A percentile compares a stretch with the other conserved stretches of the same genome.
Conservation (phyloP, 35 echinoderm and acorn worm species). For the Stichopus chloronotus region DNA sequence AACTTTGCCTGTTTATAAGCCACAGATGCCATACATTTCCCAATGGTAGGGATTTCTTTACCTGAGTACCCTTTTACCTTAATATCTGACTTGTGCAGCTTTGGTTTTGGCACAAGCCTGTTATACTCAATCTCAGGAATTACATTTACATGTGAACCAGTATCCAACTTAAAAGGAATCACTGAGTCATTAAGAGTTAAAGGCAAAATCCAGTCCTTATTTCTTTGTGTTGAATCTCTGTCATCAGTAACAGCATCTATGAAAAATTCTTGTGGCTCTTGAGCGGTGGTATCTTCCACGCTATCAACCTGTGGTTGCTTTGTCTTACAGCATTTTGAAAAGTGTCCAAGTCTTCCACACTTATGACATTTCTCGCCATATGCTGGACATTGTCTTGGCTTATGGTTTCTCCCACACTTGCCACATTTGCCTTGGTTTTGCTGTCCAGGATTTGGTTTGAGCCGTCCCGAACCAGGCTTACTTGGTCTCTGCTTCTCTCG, state of each 20-base stretch:
- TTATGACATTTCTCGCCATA: slow-evolving; percentile 12
- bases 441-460: not conserved
- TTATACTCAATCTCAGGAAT: slow-evolving; percentile 51
- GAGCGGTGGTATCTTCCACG: slow-evolving; percentile 16
- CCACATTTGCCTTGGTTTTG: slow-evolving; percentile 11
- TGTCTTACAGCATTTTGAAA: slow-evolving; percentile 25
- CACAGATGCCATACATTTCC: slow-evolving; percentile 52
- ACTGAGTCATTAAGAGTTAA: not conserved
- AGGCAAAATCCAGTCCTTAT: slow-evolving; percentile 8
- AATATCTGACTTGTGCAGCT: not conserved
- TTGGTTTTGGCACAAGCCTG: slow-evolving; percentile 33
- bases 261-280: slow-evolving; percentile 15
- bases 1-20: slow-evolving; percentile 24
- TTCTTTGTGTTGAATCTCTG: not conserved
- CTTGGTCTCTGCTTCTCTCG: no score
- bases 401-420: slow-evolving; percentile 37
- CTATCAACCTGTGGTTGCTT: not conserved
- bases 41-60: slow-evolving; percentile 26
- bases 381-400: not conserved
- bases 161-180: slow-evolving; percentile 67
- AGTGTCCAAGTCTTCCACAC: not conserved
- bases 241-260: slow-evolving; percentile 13
- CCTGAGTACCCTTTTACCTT: slow-evolving; percentile 57
- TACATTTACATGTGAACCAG: slow-evolving; percentile 70
- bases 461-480: no score